These are phyloP conservation scores for Buathra laborator DNA, from an alignment of 2,888 invertebrate species.

Conservation along the genomic window DNA sequence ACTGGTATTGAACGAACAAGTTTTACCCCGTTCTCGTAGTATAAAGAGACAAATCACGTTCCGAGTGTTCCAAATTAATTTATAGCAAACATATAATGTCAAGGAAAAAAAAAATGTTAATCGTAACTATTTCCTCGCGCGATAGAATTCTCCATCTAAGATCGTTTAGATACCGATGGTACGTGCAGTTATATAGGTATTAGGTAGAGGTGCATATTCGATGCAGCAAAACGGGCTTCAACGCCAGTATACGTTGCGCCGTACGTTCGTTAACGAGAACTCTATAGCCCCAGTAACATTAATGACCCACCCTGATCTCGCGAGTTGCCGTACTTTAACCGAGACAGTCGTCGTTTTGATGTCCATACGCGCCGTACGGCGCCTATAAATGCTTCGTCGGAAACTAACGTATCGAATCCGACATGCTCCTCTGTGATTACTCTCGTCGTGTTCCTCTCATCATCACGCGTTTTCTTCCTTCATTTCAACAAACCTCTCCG, in stretches of 20 bases:
- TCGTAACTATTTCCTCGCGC: slow-evolving; percentile 32
- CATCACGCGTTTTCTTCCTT: neutral
- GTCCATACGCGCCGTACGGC: slow-evolving; percentile 11
- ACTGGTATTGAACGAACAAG: slow-evolving; percentile 3
- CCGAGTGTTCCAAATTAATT: slow-evolving; percentile 46
- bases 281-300: slow-evolving; percentile 40
- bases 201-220: neutral
- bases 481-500: neutral
- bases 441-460: slow-evolving; percentile 7
- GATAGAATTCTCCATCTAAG: slow-evolving; percentile 29
- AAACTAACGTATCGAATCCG: slow-evolving; percentile 34
- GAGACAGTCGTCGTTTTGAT: slow-evolving; percentile 18
- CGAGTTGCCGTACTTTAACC: slow-evolving; percentile 6
- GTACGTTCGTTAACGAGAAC: slow-evolving; percentile 36
- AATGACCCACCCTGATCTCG: slow-evolving; percentile 45
- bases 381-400: slow-evolving; percentile 41
- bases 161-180: slow-evolving; percentile 35
- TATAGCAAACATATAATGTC: slow-evolving; percentile 18
- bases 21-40: slow-evolving; percentile 23
- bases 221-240: slow-evolving; percentile 39
- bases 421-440: slow-evolving; percentile 27
- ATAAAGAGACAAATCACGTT: slow-evolving; percentile 29
- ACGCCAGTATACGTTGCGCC: slow-evolving; percentile 21
- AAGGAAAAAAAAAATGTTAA: slow-evolving; percentile 19
- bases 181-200: slow-evolving; percentile 4